Evolutionary conservation across 2,797 vertebrate genomes (phyloP).

Genomic region (Mycteria americana): DNA sequence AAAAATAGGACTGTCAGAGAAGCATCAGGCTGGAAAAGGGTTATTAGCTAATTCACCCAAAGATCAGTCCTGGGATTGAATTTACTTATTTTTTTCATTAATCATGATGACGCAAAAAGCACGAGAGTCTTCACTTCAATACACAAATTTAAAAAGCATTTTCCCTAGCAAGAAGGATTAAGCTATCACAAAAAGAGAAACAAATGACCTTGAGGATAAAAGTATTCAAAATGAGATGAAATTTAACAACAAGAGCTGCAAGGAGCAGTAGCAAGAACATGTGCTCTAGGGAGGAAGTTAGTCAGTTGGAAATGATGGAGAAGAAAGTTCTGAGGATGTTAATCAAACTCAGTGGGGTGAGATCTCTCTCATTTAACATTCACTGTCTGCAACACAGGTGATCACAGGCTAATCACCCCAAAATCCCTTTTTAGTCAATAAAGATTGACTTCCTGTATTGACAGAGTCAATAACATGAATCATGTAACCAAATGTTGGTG

Average conservation of each 20-base stretch:
- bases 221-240: not conserved
- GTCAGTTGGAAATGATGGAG: not conserved
- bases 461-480: not conserved
- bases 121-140: not conserved
- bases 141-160: not conserved
- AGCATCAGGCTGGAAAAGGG: not conserved
- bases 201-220: not conserved
- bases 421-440: not conserved
- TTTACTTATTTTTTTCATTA: not conserved
- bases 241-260: not conserved
- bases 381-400: not conserved
- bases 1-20: not conserved
- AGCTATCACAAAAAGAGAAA: not conserved
- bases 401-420: not conserved
- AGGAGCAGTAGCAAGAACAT: not conserved
- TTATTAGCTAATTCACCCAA: not conserved
- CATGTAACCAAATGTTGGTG: not conserved
- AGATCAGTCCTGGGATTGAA: not conserved
- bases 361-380: not conserved
- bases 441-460: not conserved
- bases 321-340: not conserved
- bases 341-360: not conserved
- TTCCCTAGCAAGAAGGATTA: not conserved
- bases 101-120: not conserved
- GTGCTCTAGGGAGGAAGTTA: not conserved